phyloP scores from a whole-genome alignment of 2,113 vertebrate species.

The Lampris megalopsis region DNA sequence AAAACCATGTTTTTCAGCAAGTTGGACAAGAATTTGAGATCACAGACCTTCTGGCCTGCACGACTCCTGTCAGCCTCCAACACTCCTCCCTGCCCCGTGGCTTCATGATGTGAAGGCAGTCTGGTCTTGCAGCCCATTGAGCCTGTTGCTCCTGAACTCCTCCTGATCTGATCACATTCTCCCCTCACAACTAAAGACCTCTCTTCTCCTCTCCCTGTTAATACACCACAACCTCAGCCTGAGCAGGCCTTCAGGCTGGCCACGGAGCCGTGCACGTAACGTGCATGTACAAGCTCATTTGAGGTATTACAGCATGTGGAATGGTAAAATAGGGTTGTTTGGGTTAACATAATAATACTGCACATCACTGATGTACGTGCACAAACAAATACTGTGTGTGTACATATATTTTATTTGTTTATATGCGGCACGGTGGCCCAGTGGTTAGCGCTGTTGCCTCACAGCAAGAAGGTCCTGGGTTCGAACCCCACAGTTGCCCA shows the following conservation, averaged over 20 bases:
- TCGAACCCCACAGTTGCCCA: too few species aligned
- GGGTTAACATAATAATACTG: too few species aligned
- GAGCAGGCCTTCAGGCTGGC: background rate
- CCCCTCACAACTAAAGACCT: background rate
- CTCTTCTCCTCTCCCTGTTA: background rate
- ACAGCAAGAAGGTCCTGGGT: too few species aligned
- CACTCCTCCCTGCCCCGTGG: background rate
- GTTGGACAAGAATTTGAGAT: too few species aligned
- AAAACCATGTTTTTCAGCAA: background rate
- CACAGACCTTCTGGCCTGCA: background rate
- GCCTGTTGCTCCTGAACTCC: slow-evolving; percentile 18
- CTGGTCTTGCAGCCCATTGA: background rate
- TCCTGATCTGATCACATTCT: slow-evolving; percentile 43
- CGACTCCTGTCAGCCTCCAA: background rate
- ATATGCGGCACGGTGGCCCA: too few species aligned
- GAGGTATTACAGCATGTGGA: too few species aligned
- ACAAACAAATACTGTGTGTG: too few species aligned
- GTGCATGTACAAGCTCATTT: too few species aligned
- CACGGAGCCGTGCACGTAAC: background rate
- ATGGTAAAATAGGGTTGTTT: too few species aligned
- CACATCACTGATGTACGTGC: too few species aligned
- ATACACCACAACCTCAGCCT: background rate
- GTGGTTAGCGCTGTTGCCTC: too few species aligned
- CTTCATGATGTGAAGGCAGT: background rate
- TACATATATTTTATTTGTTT: too few species aligned